Evolutionary conservation across 2,888 invertebrate genomes (phyloP).

Genomic region (Habrosyne pyritoides): DNA sequence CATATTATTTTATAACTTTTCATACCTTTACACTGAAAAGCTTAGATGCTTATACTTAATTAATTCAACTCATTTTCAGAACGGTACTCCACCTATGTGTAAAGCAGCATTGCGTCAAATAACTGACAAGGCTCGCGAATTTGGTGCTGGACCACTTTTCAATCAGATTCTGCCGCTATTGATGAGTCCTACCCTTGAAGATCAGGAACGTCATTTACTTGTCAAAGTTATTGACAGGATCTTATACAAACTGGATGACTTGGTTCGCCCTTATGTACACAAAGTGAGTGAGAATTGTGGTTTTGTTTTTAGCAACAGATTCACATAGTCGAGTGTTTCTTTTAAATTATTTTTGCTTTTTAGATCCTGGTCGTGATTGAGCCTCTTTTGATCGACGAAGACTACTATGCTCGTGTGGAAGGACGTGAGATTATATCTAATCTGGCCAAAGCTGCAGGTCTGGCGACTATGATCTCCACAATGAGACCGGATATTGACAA

Average conservation of each 20-base stretch:
- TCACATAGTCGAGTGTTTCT: background rate
- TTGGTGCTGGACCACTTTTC: conserved; percentile 99
- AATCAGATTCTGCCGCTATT: conserved; percentile 99
- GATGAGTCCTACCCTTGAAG: conserved; percentile 99
- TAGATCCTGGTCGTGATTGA: conserved; percentile 99
- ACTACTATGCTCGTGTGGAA: conserved; percentile 99
- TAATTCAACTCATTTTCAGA: conserved; percentile 69
- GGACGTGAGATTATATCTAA: conserved; percentile 99
- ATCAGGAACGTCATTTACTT: conserved; percentile 98
- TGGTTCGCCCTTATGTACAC: conserved; percentile 99
- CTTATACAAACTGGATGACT: conserved; percentile 98
- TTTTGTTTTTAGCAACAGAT: conserved; percentile 1
- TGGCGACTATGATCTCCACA: conserved; percentile 99
- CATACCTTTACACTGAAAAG: too few species aligned
- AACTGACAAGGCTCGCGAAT: conserved; percentile 99
- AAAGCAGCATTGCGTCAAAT: conserved; percentile 98
- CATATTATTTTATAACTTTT: background rate
- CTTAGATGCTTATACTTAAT: background rate
- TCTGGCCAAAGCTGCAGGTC: conserved; percentile 98
- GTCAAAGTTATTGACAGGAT: conserved; percentile 99
- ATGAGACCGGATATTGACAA: conserved; percentile 99
- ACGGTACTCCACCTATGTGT: conserved; percentile 99
- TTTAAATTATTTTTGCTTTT: conserved; percentile 16
- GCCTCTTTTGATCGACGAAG: conserved; percentile 99
- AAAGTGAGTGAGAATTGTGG: conserved; percentile 83